Conservation (phyloP, 2,113 vertebrate species). For the Ctenodactylus gundi region DNA sequence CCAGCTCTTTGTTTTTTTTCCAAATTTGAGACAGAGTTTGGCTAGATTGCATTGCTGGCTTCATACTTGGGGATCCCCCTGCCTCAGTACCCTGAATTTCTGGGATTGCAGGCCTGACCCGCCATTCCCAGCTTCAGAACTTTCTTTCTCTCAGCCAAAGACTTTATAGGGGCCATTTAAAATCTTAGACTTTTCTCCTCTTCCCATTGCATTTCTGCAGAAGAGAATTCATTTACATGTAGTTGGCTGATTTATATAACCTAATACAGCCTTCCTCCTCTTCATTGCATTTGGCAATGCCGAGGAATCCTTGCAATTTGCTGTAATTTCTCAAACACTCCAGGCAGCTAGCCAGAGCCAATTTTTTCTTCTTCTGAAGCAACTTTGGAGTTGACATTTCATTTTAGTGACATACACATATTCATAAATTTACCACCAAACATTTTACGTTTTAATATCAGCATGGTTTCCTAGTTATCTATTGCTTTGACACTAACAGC, state of each 20-base stretch:
- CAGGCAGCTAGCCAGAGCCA: background rate
- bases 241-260: constrained; percentile 37
- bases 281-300: constrained; percentile 22
- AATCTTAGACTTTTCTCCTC: background rate
- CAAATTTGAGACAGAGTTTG: background rate
- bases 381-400: constrained; percentile 32
- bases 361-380: background rate
- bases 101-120: background rate
- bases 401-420: constrained; percentile 33
- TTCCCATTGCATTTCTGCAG: constrained; percentile 29
- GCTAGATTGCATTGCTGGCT: background rate
- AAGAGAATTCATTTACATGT: background rate
- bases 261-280: background rate
- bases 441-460: constrained; percentile 28
- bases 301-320: background rate
- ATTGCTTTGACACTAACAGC: background rate
- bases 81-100: background rate
- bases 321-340: background rate
- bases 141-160: background rate
- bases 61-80: background rate
- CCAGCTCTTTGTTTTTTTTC: background rate
- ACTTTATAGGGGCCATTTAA: background rate
- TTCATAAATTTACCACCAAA: background rate
- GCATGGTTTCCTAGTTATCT: constrained; percentile 15
- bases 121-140: background rate